Base-by-base conservation (phyloP, 64 coral and sea anemone genomes). In the Stichodactyla mertensii region DNA sequence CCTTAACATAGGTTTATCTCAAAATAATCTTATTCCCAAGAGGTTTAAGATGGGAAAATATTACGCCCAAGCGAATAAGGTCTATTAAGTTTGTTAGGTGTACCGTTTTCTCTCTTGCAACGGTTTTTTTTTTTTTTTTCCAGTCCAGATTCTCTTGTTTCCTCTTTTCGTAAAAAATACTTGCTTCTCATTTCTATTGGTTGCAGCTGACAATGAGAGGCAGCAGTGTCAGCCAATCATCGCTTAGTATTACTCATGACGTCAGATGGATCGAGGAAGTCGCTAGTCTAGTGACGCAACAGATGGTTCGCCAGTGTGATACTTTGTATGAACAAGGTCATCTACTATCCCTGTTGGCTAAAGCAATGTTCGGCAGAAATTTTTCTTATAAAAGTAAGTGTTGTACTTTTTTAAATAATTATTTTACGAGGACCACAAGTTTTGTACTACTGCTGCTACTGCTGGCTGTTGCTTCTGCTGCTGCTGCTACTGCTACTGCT, bases 371-470 rank as follows among this genome's bases (percentile, higher is more conserved):
- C 80, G 94, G 94, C 7, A 86, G 78, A 86, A 95, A 92, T 57
- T 95, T 89, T 24, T 77, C 85, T 36, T 92, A 77, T 61, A 77
- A 87, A 89, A 89, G 94, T 95, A 69, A 88, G 94, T 95, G 0
- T 45, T 45, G 36, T 45, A 45, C 36, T 58, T 16, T 10, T 0
- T 61, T 74, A 26, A 19, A 45, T 2, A 45, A 45, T 45, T 45
- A 45, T 45, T 45, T 45, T 45, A 45, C 36, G 36, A 45, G 36
- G 36, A 45, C 36, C 36, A 45, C 36, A 45, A 45, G 36, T 45
- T 45, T 45, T 45, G 36, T 45, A 2, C 36, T 45, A 4, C 36
- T 45, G 36, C 36, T 45, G 36, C 36, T 45, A 2, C 36, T 45
- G 36, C 36, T 45, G 36, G 36, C 36, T 45, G 36, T 2, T 45